Conservation (phyloP, 2,888 invertebrate genomes). For the Meghimatium bilineatum region DNA sequence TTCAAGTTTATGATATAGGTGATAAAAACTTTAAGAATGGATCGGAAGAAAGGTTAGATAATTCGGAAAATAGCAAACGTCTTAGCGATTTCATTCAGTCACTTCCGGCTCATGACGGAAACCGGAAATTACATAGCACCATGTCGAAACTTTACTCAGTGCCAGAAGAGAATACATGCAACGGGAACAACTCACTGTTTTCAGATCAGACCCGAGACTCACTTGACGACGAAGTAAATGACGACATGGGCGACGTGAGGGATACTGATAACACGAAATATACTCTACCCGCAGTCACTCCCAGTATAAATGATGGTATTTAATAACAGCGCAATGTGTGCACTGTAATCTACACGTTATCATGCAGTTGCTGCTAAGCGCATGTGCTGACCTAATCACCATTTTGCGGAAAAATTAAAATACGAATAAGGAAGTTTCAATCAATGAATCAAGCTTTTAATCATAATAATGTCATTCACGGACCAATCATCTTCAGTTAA, state of each 20-base stretch:
- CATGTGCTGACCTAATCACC: no score
- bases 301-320: no score
- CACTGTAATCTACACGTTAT: no score
- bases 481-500: no score
- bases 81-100: neutral
- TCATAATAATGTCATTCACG: no score
- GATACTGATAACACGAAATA: neutral
- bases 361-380: no score
- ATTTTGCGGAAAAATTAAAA: no score
- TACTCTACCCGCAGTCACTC: no score
- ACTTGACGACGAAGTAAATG: neutral
- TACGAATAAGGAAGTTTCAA: no score
- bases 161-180: neutral
- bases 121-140: neutral
- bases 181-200: neutral
- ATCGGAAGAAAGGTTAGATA: neutral
- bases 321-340: no score
- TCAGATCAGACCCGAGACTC: neutral
- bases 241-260: neutral
- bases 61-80: neutral
- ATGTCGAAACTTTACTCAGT: neutral
- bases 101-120: neutral
- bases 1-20: neutral
- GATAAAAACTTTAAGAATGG: neutral
- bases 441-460: no score